Evolutionary conservation across 2,797 vertebrate genomes (phyloP), one percentile per base, ranked within the genome.

Genomic region (Margarornis squamiger): DNA sequence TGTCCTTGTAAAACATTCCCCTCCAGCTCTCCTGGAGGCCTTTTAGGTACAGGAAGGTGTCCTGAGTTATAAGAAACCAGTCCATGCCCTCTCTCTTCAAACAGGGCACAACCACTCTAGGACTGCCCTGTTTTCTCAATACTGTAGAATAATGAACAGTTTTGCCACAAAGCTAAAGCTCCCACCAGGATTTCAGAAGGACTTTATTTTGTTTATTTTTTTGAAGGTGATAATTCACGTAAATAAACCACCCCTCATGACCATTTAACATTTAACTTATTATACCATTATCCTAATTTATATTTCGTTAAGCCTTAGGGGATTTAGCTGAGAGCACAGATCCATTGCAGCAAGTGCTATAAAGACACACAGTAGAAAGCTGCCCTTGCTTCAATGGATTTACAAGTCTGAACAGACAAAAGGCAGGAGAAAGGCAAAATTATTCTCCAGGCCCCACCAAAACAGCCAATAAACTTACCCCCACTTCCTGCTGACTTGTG

Each of bases 381-480:
- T 82, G 76, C n/a, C 88, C 63, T 81, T 82, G 86, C 94, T 85
- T 86, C 95, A 92, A 93, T 74, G 87, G 94, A 96, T 96, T 95
- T 96, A 95, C 88, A 93, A 92, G 79, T 90, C 79, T 93, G 87
- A 96, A 94, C 51, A 95, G 80, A 96, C 91, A 96, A 95, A 96
- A 97, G 93, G 92, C 88, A 94, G 90, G 91, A 95, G 90, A 95
- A 96, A 95, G 57, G 91, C 81, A 95, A 91, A 96, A 94, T 94
- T 96, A 96, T 94, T 93, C 95, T 97, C 94, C 66, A 82, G 93
- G 79, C 77, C 91, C 95, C 90, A 92, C 88, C 92, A 95, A 96
- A 96, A 94, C 96, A 96, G 85, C 79, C 95, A 93, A 91, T 93
- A 96, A 97, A 96, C 91, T 84, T 36, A 41, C 85, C 88, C 94